A percentile compares a stretch with the other conserved stretches of the same genome.
These are phyloP conservation scores for Dolichoris vasculosae DNA, from an alignment of 1,140 invertebrate genomes.

Conservation along the genomic window DNA sequence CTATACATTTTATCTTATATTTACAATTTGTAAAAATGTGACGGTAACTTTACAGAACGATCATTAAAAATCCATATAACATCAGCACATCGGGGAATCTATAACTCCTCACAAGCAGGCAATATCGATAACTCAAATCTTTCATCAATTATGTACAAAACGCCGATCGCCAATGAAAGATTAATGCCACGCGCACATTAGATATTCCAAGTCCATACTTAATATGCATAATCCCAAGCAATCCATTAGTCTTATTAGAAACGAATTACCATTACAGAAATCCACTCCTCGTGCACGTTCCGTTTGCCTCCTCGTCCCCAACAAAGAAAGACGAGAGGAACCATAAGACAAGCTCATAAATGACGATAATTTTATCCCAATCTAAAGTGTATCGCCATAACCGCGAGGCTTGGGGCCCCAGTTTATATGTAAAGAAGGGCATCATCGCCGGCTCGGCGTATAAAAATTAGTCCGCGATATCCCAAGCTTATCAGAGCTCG, in stretches of 20 bases:
- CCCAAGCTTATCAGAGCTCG: neutral
- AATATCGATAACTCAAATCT: constrained; percentile 45
- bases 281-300: neutral
- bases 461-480: constrained; percentile 33
- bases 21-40: neutral
- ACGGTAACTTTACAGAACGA: neutral
- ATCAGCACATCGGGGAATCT: constrained; percentile 7
- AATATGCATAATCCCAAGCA: constrained; percentile 40
- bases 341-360: constrained; percentile 29
- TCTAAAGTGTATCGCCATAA: constrained; percentile 48
- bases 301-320: neutral
- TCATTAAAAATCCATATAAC: constrained; percentile 33
- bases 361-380: constrained; percentile 49
- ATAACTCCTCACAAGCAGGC: neutral
- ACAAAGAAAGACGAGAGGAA: neutral
- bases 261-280: constrained; percentile 42
- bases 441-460: constrained; percentile 4
- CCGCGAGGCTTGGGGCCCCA: constrained; percentile 19
- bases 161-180: constrained; percentile 43
- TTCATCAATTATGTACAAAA: constrained; percentile 47
- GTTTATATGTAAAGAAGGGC: constrained; percentile 30
- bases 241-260: constrained; percentile 53
- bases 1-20: neutral
- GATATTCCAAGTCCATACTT: constrained; percentile 40
- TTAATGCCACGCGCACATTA: constrained; percentile 28